Conservation (phyloP, 2,113 vertebrate genomes). For the Oreochromis niloticus region DNA sequence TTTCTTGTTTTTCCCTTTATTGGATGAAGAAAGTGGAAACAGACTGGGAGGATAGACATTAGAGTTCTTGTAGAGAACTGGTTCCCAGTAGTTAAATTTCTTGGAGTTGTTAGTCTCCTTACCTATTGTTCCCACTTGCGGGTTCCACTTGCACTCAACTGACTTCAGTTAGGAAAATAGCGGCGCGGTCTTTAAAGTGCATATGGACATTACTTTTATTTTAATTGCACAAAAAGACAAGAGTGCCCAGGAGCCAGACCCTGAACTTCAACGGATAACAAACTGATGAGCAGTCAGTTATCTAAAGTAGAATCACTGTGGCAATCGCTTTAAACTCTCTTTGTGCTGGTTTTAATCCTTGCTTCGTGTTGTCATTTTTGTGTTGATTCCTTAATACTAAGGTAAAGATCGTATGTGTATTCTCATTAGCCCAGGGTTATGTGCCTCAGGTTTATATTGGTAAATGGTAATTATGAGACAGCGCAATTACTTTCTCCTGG, state of each 20-base stretch:
- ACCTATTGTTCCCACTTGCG: not conserved
- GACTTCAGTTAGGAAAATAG: not conserved
- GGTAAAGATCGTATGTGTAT: not conserved
- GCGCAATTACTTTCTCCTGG: not conserved
- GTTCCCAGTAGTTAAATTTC: not conserved
- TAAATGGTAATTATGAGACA: not conserved
- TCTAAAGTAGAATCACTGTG: not conserved
- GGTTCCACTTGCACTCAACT: not conserved
- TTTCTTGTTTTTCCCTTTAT: not conserved
- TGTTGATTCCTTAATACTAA: not conserved
- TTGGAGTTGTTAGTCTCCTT: not conserved
- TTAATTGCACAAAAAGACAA: not conserved
- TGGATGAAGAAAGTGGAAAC: not conserved
- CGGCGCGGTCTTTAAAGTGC: not conserved
- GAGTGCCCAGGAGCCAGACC: not conserved
- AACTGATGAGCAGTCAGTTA: not conserved
- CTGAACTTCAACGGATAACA: not conserved
- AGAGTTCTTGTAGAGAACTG: not conserved
- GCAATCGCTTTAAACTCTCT: not conserved
- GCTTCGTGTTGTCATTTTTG: not conserved
- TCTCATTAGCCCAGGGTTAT: not conserved
- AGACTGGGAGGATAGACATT: not conserved
- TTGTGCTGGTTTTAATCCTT: not conserved
- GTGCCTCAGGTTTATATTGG: not conserved
- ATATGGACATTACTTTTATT: not conserved